Evolutionary conservation across 1,140 invertebrate species (phyloP), one percentile per base, ranked within the genome.

Genomic region (Papilio glaucus): DNA sequence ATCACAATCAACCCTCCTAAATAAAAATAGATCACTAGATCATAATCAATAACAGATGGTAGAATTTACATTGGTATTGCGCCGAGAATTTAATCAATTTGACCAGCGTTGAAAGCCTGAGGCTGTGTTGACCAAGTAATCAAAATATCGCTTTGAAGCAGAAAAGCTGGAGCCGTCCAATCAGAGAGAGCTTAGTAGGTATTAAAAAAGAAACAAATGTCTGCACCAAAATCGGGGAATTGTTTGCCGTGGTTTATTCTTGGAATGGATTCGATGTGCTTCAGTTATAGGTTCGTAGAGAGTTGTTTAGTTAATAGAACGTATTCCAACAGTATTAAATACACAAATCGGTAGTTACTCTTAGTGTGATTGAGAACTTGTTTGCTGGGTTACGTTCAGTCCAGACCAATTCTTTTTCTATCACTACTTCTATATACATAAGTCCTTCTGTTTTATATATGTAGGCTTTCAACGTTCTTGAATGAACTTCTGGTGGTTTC

Each of bases 71-170:
- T 61, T 37, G 60, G 1, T 33, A 21, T 65, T 33, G 33, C 10
- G 29, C 0, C 33, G 29, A 21, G 62, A 39, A 65, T 65, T 65
- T 65, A 65, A 65, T 65, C 39, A 65, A 65, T 65, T 65, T 38
- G 7, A 65, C 62, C n/a, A 18, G 15, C 21, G 21, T 24, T 57
- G 49, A 10, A 62, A n/a, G 45, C 42, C 24, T 15, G 45, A 45
- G 42, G 24, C 62, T 41, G 53, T 73, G 72, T 73, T 73, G 72
- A 73, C 72, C 72, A 68, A 73, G 62, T 73, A 73, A 73, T 73
- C 72, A 73, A 62, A 67, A 33, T n/a, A 65, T 65, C 37, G 62
- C 62, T 39, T 37, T 33, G 72, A 73, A 73, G 41, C 45, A 73
- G 37, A 67, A 73, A 73, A 33, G 70, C 60, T 41, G 18, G 62